Percentiles rank a stretch among this genome's conserved stretches.
Evolutionary conservation across 1,140 invertebrate genomes (phyloP).

Genomic region (Heliothis virescens): DNA sequence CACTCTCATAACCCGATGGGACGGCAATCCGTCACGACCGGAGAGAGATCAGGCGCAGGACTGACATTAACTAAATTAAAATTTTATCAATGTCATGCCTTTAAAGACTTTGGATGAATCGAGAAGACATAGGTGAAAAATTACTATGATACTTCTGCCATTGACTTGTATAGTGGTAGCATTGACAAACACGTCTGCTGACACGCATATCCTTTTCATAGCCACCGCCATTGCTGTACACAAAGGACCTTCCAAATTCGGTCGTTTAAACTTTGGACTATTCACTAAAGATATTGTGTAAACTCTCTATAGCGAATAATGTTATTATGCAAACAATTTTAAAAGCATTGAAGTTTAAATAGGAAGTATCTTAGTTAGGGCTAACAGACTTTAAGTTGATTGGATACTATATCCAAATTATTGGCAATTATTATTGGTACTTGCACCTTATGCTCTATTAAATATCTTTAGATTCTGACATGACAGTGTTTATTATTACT

Average conservation of each 20-base stretch:
- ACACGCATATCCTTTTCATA: slow-evolving; percentile 58
- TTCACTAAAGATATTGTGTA: slow-evolving; percentile 44
- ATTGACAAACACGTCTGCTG: slow-evolving; percentile 52
- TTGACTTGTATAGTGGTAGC: not conserved
- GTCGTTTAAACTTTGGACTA: slow-evolving; percentile 47
- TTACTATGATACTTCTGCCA: not conserved
- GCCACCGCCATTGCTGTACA: slow-evolving; percentile 37
- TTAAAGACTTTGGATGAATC: no score
- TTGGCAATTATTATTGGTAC: no score
- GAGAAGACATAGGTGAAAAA: not conserved
- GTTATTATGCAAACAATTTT: slow-evolving; percentile 46
- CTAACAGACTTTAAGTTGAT: slow-evolving; percentile 13
- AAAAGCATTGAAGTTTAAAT: slow-evolving; percentile 37
- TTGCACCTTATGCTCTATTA: no score
- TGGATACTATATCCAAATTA: not conserved
- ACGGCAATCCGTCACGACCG: no score
- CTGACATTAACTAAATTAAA: no score
- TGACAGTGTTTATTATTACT: no score
- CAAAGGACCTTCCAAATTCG: slow-evolving; percentile 40
- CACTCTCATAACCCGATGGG: no score
- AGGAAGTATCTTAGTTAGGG: not conserved
- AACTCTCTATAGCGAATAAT: slow-evolving; percentile 19
- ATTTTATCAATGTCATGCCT: no score
- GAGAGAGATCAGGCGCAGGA: no score
- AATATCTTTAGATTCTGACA: no score